phyloP scores from a whole-genome alignment of 2,797 vertebrate species.

The Trichosurus vulpecula region DNA sequence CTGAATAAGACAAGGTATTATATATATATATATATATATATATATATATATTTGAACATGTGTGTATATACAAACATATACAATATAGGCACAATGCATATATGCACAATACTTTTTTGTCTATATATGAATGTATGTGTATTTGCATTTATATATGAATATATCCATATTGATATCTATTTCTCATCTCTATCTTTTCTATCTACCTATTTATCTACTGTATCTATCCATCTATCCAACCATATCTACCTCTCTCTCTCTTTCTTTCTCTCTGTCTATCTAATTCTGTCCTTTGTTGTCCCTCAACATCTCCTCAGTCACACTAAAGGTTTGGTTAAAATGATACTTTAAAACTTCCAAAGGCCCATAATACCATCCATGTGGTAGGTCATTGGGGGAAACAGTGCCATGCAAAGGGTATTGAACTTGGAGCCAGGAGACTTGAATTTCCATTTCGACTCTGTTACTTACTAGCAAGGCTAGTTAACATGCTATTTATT shows the following conservation, averaged over 20 bases:
- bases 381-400: neutral
- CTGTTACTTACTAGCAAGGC: neutral
- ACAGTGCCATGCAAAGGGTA: neutral
- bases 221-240: no score
- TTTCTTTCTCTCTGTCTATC: neutral
- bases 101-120: neutral
- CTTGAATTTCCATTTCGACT: neutral
- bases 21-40: no score
- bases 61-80: no score
- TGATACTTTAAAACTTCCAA: neutral
- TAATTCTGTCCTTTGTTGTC: neutral
- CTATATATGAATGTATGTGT: neutral
- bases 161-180: neutral
- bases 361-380: neutral
- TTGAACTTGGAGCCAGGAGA: neutral
- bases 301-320: neutral
- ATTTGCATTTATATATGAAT: no score
- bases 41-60: no score
- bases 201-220: neutral
- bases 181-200: neutral
- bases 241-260: no score
- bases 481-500: no score
- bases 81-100: no score
- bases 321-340: neutral
- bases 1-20: neutral